A percentile compares a stretch with the other conserved stretches of the same genome.
Conservation (phyloP, 2,888 invertebrate genomes). For the Ichneumoninae sp. region DNA sequence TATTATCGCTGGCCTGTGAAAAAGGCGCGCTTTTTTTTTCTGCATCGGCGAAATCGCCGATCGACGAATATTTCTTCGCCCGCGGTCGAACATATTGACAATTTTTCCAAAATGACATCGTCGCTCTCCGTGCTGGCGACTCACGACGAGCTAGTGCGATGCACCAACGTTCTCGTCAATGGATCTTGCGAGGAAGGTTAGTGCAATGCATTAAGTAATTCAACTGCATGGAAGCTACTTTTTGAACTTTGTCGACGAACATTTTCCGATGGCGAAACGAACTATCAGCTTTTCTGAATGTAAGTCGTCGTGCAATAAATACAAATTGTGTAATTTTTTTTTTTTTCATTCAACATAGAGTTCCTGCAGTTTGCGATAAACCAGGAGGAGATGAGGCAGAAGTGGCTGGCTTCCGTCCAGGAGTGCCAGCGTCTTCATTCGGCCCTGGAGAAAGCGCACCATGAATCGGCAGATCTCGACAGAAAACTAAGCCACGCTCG, state of each 20-base stretch:
- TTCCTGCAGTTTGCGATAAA: conserved; percentile 90
- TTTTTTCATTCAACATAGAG: conserved; percentile 85
- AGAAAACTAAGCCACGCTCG: conserved; percentile 93
- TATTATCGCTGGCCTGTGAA: background rate
- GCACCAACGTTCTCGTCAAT: conserved; percentile 88
- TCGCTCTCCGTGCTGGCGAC: conserved; percentile 88
- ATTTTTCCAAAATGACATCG: conserved; percentile 75
- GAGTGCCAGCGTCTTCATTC: conserved; percentile 91
- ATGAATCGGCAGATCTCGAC: conserved; percentile 91
- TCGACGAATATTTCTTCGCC: conserved; percentile 30
- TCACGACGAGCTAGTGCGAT: conserved; percentile 90
- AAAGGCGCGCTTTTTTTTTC: conserved; percentile 37
- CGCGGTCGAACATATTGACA: background rate
- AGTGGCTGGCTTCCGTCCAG: conserved; percentile 89
- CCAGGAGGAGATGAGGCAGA: conserved; percentile 89
- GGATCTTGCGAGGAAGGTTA: conserved; percentile 90
- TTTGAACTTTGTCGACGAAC: background rate
- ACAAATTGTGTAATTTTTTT: background rate
- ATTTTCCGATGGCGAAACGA: background rate
- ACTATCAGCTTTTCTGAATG: background rate
- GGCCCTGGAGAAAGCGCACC: conserved; percentile 89
- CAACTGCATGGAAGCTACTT: background rate
- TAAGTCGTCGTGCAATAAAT: background rate
- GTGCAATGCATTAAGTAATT: conserved; percentile 68
- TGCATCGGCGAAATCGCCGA: background rate